These are phyloP conservation scores for Rallus crepitans DNA, from an alignment of 2,797 vertebrate species.

Conservation along the genomic window DNA sequence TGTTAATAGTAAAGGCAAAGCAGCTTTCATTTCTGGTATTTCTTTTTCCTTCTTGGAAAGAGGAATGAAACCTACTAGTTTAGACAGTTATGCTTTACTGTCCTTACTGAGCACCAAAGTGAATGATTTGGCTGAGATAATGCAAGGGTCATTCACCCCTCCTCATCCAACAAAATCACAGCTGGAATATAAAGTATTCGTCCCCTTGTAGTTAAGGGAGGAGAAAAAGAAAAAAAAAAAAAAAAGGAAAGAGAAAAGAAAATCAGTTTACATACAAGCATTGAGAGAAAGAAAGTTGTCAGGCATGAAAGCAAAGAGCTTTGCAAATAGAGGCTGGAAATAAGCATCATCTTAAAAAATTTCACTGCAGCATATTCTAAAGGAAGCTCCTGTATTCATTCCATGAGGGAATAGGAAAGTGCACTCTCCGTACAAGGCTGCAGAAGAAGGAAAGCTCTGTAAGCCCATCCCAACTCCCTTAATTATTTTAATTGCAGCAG, in stretches of 20 bases:
- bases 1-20: not conserved
- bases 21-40: not conserved
- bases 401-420: slow-evolving; percentile 64
- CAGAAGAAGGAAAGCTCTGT: slow-evolving; percentile 72
- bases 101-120: not conserved
- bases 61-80: slow-evolving; percentile 9
- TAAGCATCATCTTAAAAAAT: slow-evolving; percentile 50
- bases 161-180: slow-evolving; percentile 31
- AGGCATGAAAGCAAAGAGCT: not conserved
- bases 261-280: not conserved
- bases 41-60: not conserved
- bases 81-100: not conserved
- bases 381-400: slow-evolving; percentile 55
- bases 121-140: slow-evolving; percentile 45
- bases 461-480: slow-evolving; percentile 84
- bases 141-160: not conserved
- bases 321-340: slow-evolving; percentile 22
- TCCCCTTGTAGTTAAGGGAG: not conserved
- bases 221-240: no score
- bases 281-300: not conserved
- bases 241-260: not conserved
- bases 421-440: slow-evolving; percentile 68
- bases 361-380: slow-evolving; percentile 46
- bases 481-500: slow-evolving; percentile 94
- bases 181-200: slow-evolving; percentile 21